A percentile compares a stretch with the other conserved stretches of the same genome.
phyloP scores from a whole-genome alignment of 2,113 vertebrate genomes.

The Xiphophorus maculatus region DNA sequence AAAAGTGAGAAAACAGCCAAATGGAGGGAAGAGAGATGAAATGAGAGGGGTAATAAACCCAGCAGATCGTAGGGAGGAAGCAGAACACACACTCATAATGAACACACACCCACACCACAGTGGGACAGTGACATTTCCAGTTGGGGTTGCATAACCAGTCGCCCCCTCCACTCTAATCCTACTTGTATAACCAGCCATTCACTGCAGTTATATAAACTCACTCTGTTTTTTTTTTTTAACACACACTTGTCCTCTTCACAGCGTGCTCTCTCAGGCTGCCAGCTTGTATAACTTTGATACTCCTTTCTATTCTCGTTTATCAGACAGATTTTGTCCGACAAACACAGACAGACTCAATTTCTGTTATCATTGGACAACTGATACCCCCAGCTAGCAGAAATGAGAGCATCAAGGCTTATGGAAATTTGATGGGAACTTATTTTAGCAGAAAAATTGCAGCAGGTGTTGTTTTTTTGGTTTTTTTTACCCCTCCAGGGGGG shows the following conservation, averaged over 20 bases:
- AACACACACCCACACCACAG: constrained; percentile 37
- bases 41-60: constrained; percentile 59
- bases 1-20: neutral
- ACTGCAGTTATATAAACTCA: constrained; percentile 83
- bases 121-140: constrained; percentile 76
- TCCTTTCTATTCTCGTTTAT: constrained; percentile 27
- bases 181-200: constrained; percentile 88
- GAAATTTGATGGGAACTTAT: neutral
- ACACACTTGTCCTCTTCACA: constrained; percentile 28
- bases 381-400: neutral
- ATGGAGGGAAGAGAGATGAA: constrained; percentile 11
- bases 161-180: constrained; percentile 74
- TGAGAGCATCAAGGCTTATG: neutral
- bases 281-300: constrained; percentile 68
- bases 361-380: no score
- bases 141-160: constrained; percentile 74
- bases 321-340: constrained; percentile 26
- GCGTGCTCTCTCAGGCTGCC: constrained; percentile 34
- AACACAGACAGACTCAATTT: neutral
- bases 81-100: constrained; percentile 39
- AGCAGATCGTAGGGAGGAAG: constrained; percentile 65
- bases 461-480: neutral
- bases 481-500: no score
- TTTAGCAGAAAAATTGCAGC: neutral
- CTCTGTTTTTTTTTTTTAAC: constrained; percentile 84